phyloP scores from a whole-genome alignment of 2,113 vertebrate species.

The Macaca fascicularis region T2T-MFA8v1.1 NC_088389.1:75817501-75818000 shows the following conservation, averaged over 20 bases:
- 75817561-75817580: background rate
- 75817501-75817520: background rate
- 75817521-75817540: background rate
- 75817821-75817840: slow-evolving; percentile 68
- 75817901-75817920: slow-evolving; percentile 67
- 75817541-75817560: background rate
- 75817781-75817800: slow-evolving; percentile 57
- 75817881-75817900: slow-evolving; percentile 19
- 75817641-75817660: background rate
- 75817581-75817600: background rate
- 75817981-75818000: background rate
- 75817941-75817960: background rate
- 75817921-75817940: slow-evolving; percentile 65
- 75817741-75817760: background rate
- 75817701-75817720: background rate
- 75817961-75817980: slow-evolving; percentile 50
- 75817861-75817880: slow-evolving; percentile 63
- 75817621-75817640: background rate
- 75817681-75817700: background rate
- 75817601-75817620: background rate
- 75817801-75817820: background rate
- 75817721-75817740: background rate
- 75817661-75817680: background rate
- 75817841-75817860: slow-evolving; percentile 69
- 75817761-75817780: background rate